Evolutionary conservation across 2,113 vertebrate genomes (phyloP).

Genomic region (Melanocharis versteri): DNA sequence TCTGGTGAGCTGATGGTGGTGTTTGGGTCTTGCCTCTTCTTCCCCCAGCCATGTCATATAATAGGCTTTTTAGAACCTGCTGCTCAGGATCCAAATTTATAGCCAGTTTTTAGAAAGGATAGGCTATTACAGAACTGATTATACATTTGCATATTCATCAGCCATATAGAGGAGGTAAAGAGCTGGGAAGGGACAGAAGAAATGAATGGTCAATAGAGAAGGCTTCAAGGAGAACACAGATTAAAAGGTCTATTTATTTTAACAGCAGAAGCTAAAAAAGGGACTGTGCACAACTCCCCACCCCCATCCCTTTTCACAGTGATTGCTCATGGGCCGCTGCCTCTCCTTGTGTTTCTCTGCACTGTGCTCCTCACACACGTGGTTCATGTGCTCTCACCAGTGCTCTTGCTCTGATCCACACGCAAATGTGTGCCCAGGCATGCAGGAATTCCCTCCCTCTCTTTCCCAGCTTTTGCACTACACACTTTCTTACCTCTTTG

Average conservation of each 20-base stretch:
- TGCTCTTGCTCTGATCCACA: background rate
- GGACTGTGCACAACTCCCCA: background rate
- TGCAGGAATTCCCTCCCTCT: background rate
- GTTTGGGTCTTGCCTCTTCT: background rate
- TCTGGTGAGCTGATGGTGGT: background rate
- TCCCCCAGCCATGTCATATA: background rate
- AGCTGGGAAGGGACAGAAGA: constrained; percentile 11
- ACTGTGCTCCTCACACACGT: background rate
- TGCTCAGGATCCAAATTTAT: constrained; percentile 42
- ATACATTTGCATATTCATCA: constrained; percentile 55
- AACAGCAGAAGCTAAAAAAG: background rate
- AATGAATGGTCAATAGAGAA: constrained; percentile 50
- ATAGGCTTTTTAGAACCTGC: constrained; percentile 35
- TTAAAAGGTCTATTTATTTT: constrained; percentile 41
- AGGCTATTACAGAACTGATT: constrained; percentile 28
- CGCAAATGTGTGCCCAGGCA: background rate
- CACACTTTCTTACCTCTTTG: background rate
- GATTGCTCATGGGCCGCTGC: constrained; percentile 15
- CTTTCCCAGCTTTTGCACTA: background rate
- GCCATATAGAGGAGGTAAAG: constrained; percentile 22
- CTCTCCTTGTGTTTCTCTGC: background rate
- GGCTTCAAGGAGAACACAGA: background rate
- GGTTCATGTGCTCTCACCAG: background rate
- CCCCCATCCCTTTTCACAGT: constrained; percentile 11
- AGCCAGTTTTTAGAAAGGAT: constrained; percentile 25